phyloP scores from a whole-genome alignment of 1,140 invertebrate species.

The Calephelis nemesis region DNA sequence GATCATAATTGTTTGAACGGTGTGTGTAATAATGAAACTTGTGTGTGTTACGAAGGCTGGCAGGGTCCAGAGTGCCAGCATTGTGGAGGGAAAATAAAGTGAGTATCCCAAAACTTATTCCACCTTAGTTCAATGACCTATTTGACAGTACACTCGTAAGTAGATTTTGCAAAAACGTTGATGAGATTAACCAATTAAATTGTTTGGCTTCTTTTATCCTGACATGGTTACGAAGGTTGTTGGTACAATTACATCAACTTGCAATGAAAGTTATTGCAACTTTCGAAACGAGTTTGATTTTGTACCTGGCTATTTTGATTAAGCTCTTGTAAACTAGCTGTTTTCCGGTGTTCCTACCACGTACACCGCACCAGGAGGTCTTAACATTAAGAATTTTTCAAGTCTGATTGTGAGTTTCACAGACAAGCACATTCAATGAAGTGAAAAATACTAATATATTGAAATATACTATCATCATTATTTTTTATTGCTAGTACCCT shows the following conservation, averaged over 20 bases:
- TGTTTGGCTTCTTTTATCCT: slow-evolving; percentile 69
- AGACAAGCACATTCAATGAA: too few species aligned
- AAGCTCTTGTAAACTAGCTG: too few species aligned
- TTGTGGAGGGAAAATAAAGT: slow-evolving; percentile 95
- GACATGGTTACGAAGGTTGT: slow-evolving; percentile 48
- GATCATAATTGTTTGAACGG: slow-evolving; percentile 73
- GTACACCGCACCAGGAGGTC: too few species aligned
- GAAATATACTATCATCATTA: too few species aligned
- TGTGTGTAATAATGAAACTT: slow-evolving; percentile 89
- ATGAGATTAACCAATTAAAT: slow-evolving; percentile 72
- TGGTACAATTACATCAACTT: slow-evolving; percentile 19
- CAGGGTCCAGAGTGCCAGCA: slow-evolving; percentile 92
- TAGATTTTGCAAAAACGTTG: slow-evolving; percentile 58
- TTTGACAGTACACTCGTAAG: slow-evolving; percentile 53
- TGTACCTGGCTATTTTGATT: neutral
- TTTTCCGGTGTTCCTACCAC: too few species aligned
- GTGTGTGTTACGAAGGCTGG: slow-evolving; percentile 94
- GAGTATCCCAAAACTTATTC: slow-evolving; percentile 58
- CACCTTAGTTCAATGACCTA: slow-evolving; percentile 66
- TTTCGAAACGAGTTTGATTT: slow-evolving; percentile 11
- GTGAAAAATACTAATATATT: too few species aligned
- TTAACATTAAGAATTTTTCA: too few species aligned
- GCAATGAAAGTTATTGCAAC: slow-evolving; percentile 26
- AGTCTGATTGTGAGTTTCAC: too few species aligned
- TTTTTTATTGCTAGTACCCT: too few species aligned